These are phyloP conservation scores for Cavia aperea DNA, from an alignment of 2,113 vertebrate genomes.

Conservation along the genomic window DNA sequence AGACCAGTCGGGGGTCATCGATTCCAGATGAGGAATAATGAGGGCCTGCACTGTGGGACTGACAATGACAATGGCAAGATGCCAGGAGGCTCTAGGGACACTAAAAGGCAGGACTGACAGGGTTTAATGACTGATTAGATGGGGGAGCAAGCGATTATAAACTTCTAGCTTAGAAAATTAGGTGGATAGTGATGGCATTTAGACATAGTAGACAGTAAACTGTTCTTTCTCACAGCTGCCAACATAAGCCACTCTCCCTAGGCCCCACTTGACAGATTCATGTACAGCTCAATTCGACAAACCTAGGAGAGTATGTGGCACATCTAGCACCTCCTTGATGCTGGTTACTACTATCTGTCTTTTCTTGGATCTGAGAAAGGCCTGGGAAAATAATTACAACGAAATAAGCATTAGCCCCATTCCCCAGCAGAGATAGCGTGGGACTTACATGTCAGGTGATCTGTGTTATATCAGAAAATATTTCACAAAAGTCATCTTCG, in stretches of 20 bases:
- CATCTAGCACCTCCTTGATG: neutral
- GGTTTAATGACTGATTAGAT: conserved; percentile 19
- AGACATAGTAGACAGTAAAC: conserved; percentile 44
- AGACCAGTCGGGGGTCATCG: conserved; percentile 9
- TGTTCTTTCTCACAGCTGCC: neutral
- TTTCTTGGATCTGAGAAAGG: neutral
- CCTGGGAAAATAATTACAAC: neutral
- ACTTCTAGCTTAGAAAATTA: conserved; percentile 38
- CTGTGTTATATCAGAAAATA: neutral
- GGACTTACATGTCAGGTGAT: neutral
- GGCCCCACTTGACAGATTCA: neutral
- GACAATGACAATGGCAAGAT: neutral
- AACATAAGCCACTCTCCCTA: neutral
- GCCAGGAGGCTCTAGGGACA: conserved; percentile 41
- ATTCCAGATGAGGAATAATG: conserved; percentile 35
- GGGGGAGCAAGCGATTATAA: conserved; percentile 27
- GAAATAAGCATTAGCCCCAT: neutral
- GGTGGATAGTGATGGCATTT: conserved; percentile 15
- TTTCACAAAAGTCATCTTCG: neutral
- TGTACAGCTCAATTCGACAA: neutral
- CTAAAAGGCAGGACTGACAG: conserved; percentile 22
- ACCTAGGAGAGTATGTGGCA: neutral
- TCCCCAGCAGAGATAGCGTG: neutral
- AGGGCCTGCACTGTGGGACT: neutral
- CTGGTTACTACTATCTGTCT: neutral